Evolutionary conservation across 2,113 vertebrate species (phyloP), one percentile per base, ranked within the genome.

Genomic region (Dipodomys stephensi): DNA sequence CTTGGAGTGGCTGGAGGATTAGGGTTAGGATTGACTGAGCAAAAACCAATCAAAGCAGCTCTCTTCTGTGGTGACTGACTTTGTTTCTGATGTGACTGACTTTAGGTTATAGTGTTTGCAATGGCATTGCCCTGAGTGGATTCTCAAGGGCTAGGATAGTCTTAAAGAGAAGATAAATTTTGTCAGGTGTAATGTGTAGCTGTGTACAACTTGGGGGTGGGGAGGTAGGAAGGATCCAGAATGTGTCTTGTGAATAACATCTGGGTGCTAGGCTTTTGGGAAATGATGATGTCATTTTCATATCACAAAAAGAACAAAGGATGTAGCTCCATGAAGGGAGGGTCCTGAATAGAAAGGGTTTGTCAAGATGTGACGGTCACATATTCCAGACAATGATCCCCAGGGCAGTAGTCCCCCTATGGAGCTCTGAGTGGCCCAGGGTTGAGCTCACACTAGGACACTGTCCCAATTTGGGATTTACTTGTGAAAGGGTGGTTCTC

Each of bases 141-240:
- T 83, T 44, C 62, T 39, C 4, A 80, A 81, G n/a, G 87, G 68
- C 80, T 78, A 76, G 60, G 35, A 71, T 92, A 64, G 92, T 90
- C 91, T 91, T 23, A 79, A 81, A 94, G 53, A 74, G 68, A 65
- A 87, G 39, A 79, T 83, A 71, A 79, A 74, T 94, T 93, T 90
- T 77, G 68, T 93, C 92, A 95, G 83, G 27, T 89, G 35, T 72
- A 46, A 87, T 69, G 60, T 84, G 46, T 5, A 44, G 16, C 44
- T 83, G 46, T 69, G 28, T 81, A 39, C 3, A 85, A 20, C 25
- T 4, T 1, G 10, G 73, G 46, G 49, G 3, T 88, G 22, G 69
- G 4, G 23, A 53, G 27, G n/a, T 28, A 0, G 16, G 49, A n/a
- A 80, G 68, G 68, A 90, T 44, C 88, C 13, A 69, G 80, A 81